These are phyloP conservation scores for Neolamprologus brichardi DNA, from an alignment of 2,113 vertebrate genomes.

Conservation along the genomic window DNA sequence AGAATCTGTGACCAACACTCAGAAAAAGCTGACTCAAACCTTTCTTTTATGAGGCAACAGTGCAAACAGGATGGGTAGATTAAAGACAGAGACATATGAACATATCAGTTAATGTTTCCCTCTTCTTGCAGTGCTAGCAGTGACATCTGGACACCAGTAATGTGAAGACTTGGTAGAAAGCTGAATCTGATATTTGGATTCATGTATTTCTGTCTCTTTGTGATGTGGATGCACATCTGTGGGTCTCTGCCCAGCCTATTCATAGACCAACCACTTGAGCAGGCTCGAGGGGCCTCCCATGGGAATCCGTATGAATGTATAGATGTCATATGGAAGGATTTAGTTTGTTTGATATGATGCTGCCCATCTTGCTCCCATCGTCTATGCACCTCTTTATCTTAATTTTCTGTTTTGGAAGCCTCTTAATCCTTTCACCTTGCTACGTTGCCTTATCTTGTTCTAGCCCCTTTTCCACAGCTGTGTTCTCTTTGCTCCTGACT, in stretches of 20 bases:
- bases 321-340: background rate
- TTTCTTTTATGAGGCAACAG: background rate
- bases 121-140: background rate
- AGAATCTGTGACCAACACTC: background rate
- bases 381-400: background rate
- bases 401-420: background rate
- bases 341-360: background rate
- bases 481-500: background rate
- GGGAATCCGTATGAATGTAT: background rate
- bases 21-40: background rate
- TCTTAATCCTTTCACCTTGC: background rate
- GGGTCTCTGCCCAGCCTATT: constrained; percentile 33
- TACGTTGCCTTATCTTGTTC: background rate
- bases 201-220: constrained; percentile 22
- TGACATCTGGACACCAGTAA: constrained; percentile 45
- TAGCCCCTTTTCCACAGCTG: background rate
- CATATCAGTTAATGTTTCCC: background rate
- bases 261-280: constrained; percentile 20
- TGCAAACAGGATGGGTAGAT: background rate
- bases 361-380: background rate
- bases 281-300: background rate
- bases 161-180: background rate
- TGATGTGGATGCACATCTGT: constrained; percentile 54
- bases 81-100: background rate
- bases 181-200: constrained; percentile 39